These are phyloP conservation scores for Characodon lateralis DNA, from an alignment of 2,797 vertebrate species.

Conservation along the genomic window DNA sequence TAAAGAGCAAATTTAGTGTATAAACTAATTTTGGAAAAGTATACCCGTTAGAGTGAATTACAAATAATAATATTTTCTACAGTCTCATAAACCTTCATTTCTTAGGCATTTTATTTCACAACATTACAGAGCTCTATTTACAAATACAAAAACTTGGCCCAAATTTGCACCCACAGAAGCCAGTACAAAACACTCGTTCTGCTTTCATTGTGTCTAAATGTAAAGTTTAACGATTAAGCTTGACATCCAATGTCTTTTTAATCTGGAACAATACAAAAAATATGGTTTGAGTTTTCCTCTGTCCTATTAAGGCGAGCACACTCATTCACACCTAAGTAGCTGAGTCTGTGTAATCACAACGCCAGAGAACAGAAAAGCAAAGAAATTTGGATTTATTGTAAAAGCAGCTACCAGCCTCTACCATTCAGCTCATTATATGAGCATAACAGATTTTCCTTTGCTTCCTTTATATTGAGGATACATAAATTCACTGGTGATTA, in stretches of 20 bases:
- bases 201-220: neutral
- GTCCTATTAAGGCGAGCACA: constrained; percentile 62
- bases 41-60: too few species aligned
- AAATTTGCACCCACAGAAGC: neutral
- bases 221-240: neutral
- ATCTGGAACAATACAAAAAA: neutral
- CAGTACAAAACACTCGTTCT: neutral
- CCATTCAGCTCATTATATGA: constrained; percentile 45
- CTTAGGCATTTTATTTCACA: too few species aligned
- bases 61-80: too few species aligned
- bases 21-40: too few species aligned
- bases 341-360: constrained; percentile 59
- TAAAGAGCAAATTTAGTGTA: too few species aligned
- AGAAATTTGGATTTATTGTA: constrained; percentile 48
- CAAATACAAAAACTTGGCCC: too few species aligned
- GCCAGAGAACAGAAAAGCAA: constrained; percentile 40
- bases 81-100: too few species aligned
- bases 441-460: constrained; percentile 28
- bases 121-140: too few species aligned
- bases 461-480: constrained; percentile 54
- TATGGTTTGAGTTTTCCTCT: constrained; percentile 73
- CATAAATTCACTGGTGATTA: constrained; percentile 50
- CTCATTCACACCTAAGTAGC: constrained; percentile 82
- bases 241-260: neutral
- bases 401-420: constrained; percentile 5